Percentiles rank a stretch among this genome's conserved stretches.
These are phyloP conservation scores for Podarcis cretensis DNA, from an alignment of 2,113 vertebrate genomes.

Conservation along the genomic window DNA sequence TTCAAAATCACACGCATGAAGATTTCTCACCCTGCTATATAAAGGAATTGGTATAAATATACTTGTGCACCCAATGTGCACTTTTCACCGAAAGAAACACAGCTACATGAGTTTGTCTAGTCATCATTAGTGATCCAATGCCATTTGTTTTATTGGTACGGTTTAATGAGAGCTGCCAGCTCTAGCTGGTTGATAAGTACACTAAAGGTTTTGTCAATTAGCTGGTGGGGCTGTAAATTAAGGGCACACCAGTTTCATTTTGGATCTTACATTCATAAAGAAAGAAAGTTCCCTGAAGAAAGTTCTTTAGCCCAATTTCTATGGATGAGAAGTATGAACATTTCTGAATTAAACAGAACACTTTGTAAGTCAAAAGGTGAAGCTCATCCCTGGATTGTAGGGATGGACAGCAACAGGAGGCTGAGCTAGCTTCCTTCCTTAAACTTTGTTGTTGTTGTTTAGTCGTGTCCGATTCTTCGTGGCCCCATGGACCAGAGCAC, in stretches of 20 bases:
- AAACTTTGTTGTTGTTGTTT: not conserved
- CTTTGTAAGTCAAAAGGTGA: not conserved
- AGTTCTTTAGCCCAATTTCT: too few relatives aligned
- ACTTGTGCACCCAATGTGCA: not conserved
- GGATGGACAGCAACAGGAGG: not conserved
- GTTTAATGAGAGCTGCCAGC: not conserved
- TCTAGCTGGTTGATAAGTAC: not conserved
- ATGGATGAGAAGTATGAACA: not conserved
- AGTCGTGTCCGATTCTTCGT: too few relatives aligned
- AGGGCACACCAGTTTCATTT: not conserved
- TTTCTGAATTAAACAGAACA: not conserved
- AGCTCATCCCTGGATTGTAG: too few relatives aligned
- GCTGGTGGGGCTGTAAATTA: not conserved
- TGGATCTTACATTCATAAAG: not conserved
- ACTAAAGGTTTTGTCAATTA: not conserved
- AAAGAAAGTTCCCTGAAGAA: not conserved
- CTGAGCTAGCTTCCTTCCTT: not conserved
- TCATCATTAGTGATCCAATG: not conserved
- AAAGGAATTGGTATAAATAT: not conserved
- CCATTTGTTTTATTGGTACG: not conserved
- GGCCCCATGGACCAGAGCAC: too few relatives aligned
- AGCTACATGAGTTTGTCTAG: rapidly evolving
- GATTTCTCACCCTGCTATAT: not conserved
- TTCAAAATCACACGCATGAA: not conserved
- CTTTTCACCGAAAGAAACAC: not conserved